A percentile compares a stretch with the other conserved stretches of the same genome.
phyloP scores from a whole-genome alignment of 1,140 invertebrate genomes.

The Acyrthosiphon pisum region DNA sequence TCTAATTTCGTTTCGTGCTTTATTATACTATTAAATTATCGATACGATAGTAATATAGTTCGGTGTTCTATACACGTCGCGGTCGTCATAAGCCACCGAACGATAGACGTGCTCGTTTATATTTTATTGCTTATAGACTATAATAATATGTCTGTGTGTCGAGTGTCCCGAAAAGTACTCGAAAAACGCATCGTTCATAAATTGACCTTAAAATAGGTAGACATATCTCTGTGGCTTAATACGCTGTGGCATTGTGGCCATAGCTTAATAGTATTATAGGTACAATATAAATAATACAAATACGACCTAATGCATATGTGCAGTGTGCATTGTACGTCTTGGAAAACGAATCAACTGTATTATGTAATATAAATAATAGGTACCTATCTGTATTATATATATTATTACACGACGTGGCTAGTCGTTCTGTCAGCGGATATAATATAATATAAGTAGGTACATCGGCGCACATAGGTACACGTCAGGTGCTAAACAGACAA shows the following conservation, averaged over 20 bases:
- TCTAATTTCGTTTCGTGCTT: no score
- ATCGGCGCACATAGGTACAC: background rate
- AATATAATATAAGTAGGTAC: background rate
- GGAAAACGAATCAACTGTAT: background rate
- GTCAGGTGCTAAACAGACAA: conserved; percentile 53
- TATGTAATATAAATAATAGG: background rate
- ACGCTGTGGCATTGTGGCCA: background rate
- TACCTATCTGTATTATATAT: background rate
- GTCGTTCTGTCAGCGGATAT: background rate
- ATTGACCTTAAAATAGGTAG: background rate
- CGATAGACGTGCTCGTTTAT: no score
- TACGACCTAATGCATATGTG: background rate
- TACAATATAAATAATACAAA: background rate
- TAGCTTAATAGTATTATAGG: background rate
- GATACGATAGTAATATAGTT: no score
- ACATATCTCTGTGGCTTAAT: background rate
- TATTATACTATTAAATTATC: no score
- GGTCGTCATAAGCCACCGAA: no score
- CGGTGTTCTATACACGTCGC: no score
- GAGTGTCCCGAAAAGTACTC: background rate
- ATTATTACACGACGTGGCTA: background rate
- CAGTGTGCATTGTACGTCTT: background rate
- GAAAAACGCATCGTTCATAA: background rate
- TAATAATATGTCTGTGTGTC: background rate
- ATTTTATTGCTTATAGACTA: no score